Percentiles rank a stretch among this genome's conserved stretches.
These are phyloP conservation scores for Yponomeuta sedellus DNA, from an alignment of 2,888 invertebrate genomes.

Conservation along the genomic window DNA sequence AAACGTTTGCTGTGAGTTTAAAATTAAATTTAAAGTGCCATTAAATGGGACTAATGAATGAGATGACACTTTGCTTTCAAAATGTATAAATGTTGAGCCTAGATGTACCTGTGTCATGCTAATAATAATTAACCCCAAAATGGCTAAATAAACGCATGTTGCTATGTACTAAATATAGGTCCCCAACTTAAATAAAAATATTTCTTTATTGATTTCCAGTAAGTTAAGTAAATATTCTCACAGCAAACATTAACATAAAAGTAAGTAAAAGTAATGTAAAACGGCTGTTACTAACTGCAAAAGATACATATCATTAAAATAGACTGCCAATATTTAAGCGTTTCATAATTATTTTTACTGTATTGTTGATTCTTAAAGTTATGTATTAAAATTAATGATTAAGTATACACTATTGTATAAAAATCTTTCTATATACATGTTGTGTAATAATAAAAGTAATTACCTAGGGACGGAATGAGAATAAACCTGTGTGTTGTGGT, in stretches of 20 bases:
- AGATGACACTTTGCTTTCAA: background rate
- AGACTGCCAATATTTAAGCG: conserved; percentile 70
- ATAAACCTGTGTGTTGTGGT: conserved; percentile 73
- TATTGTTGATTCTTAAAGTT: conserved; percentile 71
- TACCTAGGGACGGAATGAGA: conserved; percentile 48
- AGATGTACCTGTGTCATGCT: background rate
- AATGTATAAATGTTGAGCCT: background rate
- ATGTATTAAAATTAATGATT: conserved; percentile 51
- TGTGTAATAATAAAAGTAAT: conserved; percentile 69
- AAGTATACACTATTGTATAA: conserved; percentile 77
- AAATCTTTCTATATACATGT: conserved; percentile 77
- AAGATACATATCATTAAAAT: conserved; percentile 75
- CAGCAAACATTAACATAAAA: conserved; percentile 22
- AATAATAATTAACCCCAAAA: background rate
- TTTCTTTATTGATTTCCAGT: conserved; percentile 12
- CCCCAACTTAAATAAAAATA: background rate
- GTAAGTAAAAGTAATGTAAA: conserved; percentile 8
- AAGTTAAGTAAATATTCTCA: conserved; percentile 23
- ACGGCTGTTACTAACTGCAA: conserved; percentile 73
- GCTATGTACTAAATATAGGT: conserved; percentile 2
- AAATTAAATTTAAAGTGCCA: conserved; percentile 20
- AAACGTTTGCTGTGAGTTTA: conserved; percentile 39
- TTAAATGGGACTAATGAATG: conserved; percentile 25
- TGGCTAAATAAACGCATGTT: background rate
- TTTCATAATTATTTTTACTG: conserved; percentile 70